These are phyloP conservation scores for Melanotaenia maccullochi DNA, from an alignment of 2,797 vertebrate species.

Conservation along the genomic window DNA sequence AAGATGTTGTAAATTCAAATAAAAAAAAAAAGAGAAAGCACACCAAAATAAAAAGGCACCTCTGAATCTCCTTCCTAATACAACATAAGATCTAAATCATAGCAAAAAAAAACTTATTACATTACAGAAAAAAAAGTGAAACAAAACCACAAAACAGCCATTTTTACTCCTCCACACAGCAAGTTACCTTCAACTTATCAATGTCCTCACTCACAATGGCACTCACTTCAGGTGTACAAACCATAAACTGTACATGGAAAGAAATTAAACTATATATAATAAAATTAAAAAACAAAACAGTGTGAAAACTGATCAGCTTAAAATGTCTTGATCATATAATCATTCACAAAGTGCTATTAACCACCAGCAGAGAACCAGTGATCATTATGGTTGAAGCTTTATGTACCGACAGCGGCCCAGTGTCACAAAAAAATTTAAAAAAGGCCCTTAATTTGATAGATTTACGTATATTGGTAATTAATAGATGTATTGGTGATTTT, in stretches of 20 bases:
- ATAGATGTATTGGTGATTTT: background rate
- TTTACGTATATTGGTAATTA: background rate
- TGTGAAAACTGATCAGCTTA: conserved; percentile 61
- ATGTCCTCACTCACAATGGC: conserved; percentile 50
- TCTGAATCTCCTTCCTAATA: conserved; percentile 57
- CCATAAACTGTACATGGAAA: conserved; percentile 64
- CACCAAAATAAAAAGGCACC: conserved; percentile 78
- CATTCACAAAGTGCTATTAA: conserved; percentile 72
- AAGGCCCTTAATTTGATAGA: conserved; percentile 33
- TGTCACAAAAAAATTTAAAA: conserved; percentile 1
- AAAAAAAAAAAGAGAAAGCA: conserved; percentile 38
- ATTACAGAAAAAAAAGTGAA: conserved; percentile 47
- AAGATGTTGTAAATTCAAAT: conserved; percentile 55
- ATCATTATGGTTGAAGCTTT: conserved; percentile 48
- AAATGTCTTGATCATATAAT: conserved; percentile 50
- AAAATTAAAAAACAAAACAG: conserved; percentile 50
- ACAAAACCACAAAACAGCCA: conserved; percentile 28
- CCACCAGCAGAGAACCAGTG: conserved; percentile 69
- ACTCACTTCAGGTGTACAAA: conserved; percentile 54
- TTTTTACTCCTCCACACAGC: conserved; percentile 25
- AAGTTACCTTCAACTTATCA: conserved; percentile 37
- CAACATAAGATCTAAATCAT: conserved; percentile 44
- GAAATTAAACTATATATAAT: conserved; percentile 60
- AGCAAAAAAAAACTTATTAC: conserved; percentile 29
- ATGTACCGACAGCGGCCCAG: conserved; percentile 32